Evolutionary conservation across 2,888 invertebrate genomes (phyloP).

Genomic region (Nemotelus nigrinus): DNA sequence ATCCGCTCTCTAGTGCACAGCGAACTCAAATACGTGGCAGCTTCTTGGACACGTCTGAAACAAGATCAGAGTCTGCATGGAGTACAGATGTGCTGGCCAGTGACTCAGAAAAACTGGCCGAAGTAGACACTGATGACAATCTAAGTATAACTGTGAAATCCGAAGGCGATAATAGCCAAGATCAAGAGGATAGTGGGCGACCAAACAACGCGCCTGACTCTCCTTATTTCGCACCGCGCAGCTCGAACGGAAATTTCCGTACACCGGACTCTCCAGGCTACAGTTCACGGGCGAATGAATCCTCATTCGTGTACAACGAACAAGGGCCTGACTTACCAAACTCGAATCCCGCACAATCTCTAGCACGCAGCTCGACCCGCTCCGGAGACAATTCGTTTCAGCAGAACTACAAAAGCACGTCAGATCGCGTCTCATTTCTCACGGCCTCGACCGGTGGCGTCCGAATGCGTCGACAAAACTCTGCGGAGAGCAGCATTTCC

Average conservation of each 20-base stretch:
- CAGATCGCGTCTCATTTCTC: slow-evolving; percentile 58
- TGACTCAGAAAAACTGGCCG: slow-evolving; percentile 86
- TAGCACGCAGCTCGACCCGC: slow-evolving; percentile 62
- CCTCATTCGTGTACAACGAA: slow-evolving; percentile 58
- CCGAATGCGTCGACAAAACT: slow-evolving; percentile 62
- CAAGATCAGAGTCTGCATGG: slow-evolving; percentile 96
- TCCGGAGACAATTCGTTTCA: slow-evolving; percentile 62
- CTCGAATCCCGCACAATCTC: slow-evolving; percentile 56
- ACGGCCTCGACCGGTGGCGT: slow-evolving; percentile 52
- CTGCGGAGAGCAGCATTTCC: slow-evolving; percentile 64
- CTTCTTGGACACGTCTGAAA: slow-evolving; percentile 83
- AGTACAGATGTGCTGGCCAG: slow-evolving; percentile 95
- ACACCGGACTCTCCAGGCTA: slow-evolving; percentile 55
- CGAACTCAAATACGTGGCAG: slow-evolving; percentile 58
- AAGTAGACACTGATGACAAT: slow-evolving; percentile 76
- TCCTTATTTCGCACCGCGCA: slow-evolving; percentile 55
- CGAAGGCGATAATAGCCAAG: slow-evolving; percentile 53
- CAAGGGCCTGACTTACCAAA: slow-evolving; percentile 42
- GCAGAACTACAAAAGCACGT: slow-evolving; percentile 61
- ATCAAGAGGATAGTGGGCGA: slow-evolving; percentile 46
- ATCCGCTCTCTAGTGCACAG: slow-evolving; percentile 57
- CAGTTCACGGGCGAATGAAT: slow-evolving; percentile 57
- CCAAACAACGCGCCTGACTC: slow-evolving; percentile 55
- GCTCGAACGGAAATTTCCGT: slow-evolving; percentile 52
- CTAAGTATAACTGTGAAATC: slow-evolving; percentile 73